Conservation (phyloP, 1,140 invertebrate species). For the Diabrotica undecimpunctata region DNA sequence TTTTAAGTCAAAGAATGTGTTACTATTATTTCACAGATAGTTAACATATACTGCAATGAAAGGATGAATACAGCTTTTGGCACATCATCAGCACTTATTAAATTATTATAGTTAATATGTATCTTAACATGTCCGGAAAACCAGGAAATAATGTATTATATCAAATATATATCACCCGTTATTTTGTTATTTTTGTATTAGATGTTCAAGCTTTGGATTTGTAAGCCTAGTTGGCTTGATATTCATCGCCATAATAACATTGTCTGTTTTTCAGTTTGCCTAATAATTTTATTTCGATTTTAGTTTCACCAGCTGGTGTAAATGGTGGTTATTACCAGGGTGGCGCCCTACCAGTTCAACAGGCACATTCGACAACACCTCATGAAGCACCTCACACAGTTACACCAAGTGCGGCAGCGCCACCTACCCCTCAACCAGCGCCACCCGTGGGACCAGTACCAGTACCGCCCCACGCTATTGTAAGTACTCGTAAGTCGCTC, state of each 20-base stretch:
- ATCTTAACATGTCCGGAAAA: no score
- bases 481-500: conserved; percentile 32
- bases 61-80: no score
- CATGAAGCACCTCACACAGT: conserved; percentile 65
- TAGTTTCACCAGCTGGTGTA: conserved; percentile 59
- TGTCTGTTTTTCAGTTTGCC: no score
- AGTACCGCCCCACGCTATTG: conserved; percentile 45
- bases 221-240: neutral
- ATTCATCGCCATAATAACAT: neutral
- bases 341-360: conserved; percentile 65
- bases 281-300: neutral
- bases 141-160: no score
- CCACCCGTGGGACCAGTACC: conserved; percentile 44
- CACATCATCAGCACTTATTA: no score
- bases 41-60: no score
- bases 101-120: no score
- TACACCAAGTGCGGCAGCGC: conserved; percentile 49
- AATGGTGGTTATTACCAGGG: conserved; percentile 69
- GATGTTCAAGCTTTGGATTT: no score
- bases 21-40: no score
- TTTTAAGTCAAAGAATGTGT: no score
- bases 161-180: no score
- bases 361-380: conserved; percentile 72
- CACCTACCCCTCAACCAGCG: conserved; percentile 48
- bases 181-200: no score